These are phyloP conservation scores for Indri indri DNA, from an alignment of 2,113 vertebrate genomes.

Conservation along the genomic window DNA sequence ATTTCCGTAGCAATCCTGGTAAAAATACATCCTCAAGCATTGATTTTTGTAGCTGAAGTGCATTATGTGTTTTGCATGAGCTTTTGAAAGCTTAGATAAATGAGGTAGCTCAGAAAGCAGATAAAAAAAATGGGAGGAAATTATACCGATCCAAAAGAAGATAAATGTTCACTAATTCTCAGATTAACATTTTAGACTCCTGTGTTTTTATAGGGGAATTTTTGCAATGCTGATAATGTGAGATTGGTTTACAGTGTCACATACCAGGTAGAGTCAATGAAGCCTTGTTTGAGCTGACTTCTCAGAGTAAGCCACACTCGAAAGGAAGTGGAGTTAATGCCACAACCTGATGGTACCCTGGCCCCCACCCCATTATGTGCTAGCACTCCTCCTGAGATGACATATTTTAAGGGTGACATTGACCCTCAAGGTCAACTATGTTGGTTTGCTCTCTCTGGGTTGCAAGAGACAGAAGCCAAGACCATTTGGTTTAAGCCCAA, in stretches of 20 bases:
- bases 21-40: conserved; percentile 11
- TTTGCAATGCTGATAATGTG: conserved; percentile 69
- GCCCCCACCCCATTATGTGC: background rate
- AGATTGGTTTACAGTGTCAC: conserved; percentile 71
- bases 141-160: conserved; percentile 78
- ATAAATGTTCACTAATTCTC: conserved; percentile 82
- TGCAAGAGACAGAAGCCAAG: background rate
- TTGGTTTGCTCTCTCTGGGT: background rate
- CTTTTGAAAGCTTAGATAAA: conserved; percentile 83
- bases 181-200: conserved; percentile 72
- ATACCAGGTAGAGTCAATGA: conserved; percentile 47
- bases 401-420: background rate
- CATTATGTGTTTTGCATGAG: conserved; percentile 78
- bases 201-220: conserved; percentile 71
- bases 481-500: background rate
- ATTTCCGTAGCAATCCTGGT: conserved; percentile 37
- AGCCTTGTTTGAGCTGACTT: conserved; percentile 13
- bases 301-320: background rate
- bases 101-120: conserved; percentile 80
- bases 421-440: background rate
- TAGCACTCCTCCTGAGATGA: background rate
- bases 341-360: background rate
- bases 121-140: conserved; percentile 73
- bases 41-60: conserved; percentile 69
- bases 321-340: background rate